Base-by-base conservation (phyloP, 2,113 vertebrate species). In the Xenopus borealis region DNA sequence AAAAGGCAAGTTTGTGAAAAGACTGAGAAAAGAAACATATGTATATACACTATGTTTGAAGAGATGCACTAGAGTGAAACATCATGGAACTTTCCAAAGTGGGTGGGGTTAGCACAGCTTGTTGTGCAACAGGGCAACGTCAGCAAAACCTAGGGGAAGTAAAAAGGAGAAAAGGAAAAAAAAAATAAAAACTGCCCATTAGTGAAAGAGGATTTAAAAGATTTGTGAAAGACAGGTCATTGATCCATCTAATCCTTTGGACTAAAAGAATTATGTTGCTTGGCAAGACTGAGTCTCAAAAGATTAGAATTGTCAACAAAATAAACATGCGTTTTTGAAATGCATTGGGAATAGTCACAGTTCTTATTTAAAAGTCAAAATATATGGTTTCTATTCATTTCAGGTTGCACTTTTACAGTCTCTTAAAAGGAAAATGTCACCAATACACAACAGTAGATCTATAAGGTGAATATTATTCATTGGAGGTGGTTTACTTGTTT, bases 121-220 rank as follows among this genome's bases (percentile, higher is more conserved):
- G 86, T 82, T 82, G 83, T 85, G 78, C 77, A 84, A 83, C 86
- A 89, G 88, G 85, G 82, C 69, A 88, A 85, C 82, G 80, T 46
- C 88, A 86, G 80, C 87, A 89, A 82, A 85, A 84, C 77, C 76
- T 83, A 80, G 78, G 72, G 81, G 77, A 83, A 59, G 80, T 71
- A 81, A 81, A 80, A 87, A 16, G 77, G 80, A 40, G 33, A 40
- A 40, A 71, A 83, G 71, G 81, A 80, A 20, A 50, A 79, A 81
- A 82, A 84, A 81, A 82, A 79, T 82, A 72, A 85, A 80, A 85
- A 85, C 72, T 85, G 12, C 83, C 66, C 13, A 78, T 85, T 82
- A 88, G 80, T 86, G 79, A 85, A 75, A 81, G 79, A 46, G 14
- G 20, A 45, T 55, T 50, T 68, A 70, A 79, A 83, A 83, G 72